Base-by-base conservation (phyloP, 2,113 vertebrate species). In the Ptychochromis oligacanthus region DNA sequence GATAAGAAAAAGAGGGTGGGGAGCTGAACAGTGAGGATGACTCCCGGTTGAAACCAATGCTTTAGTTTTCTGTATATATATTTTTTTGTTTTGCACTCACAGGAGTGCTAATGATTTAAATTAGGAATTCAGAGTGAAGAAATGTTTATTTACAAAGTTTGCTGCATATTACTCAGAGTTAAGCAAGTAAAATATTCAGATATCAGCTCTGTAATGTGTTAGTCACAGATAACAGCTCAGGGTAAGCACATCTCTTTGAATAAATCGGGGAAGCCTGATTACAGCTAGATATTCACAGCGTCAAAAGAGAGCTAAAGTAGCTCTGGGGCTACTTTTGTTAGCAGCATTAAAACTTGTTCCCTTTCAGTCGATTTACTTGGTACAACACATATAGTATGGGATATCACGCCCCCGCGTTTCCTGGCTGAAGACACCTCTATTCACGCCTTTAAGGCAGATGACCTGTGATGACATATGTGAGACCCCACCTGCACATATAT, bases 91-190 rank as follows among this genome's bases (percentile, higher is more conserved):
- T 70, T 52, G 24, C 65, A 49, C 12, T 56, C 34, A 58, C 34
- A 49, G 61, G n/a, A 72, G 61, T 80, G 49, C n/a, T 34, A 7
- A 9, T 60, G 70, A 49, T 49, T 87, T 59, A 57, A 77, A 83
- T 74, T 26, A 46, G 70, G 7, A 56, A 77, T 14, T 55, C 46
- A 87, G 61, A 3, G 43, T 67, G 26, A 67, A 46, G 14, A 67
- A 22, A 7, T 67, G 2, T 70, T 70, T 52, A 31, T 52, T 52
- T 70, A 20, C 3, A 18, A 67, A 28, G 3, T 49, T 12, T 70
- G 2, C 17, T 49, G 3, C 40, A 49, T 49, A 5, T 49, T 49
- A 28, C 43, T 52, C 43, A 12, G 65, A 70, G 65, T 38, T 34
- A 38, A 2, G 3, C 20, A 14, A 81, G 31, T 26, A 38, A 82